phyloP scores from a whole-genome alignment of 2,797 vertebrate species.

The Takifugu ocellatus region DNA sequence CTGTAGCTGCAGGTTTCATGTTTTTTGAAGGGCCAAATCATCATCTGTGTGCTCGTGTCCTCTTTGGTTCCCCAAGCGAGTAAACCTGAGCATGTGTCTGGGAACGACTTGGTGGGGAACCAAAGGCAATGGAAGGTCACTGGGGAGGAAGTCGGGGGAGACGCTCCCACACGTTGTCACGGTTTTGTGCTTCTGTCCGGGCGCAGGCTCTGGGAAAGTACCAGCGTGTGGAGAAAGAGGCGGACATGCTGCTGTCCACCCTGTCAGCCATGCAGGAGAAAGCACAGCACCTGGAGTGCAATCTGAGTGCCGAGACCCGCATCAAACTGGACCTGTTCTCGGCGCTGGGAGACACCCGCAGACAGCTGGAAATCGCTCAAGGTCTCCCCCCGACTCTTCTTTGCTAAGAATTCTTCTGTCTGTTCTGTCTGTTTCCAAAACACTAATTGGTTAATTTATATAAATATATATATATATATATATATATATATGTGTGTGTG shows the following conservation, averaged over 20 bases:
- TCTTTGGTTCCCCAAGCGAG: constrained; percentile 47
- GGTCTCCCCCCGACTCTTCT: constrained; percentile 49
- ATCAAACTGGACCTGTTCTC: constrained; percentile 85
- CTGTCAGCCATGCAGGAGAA: constrained; percentile 83
- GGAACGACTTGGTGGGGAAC: too few relatives aligned
- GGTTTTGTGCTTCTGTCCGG: constrained; percentile 5
- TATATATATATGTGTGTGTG: too few relatives aligned
- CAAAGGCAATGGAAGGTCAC: too few relatives aligned
- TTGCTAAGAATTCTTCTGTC: background rate
- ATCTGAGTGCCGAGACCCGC: constrained; percentile 82
- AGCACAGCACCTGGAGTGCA: constrained; percentile 83
- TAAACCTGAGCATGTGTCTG: background rate
- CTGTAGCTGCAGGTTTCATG: constrained; percentile 20
- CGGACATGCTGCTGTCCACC: constrained; percentile 78
- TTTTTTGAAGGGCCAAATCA: constrained; percentile 46
- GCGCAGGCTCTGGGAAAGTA: constrained; percentile 71
- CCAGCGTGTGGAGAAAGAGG: constrained; percentile 76
- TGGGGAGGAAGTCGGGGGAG: background rate
- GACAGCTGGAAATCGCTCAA: constrained; percentile 82
- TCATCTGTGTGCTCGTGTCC: constrained; percentile 22
- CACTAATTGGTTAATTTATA: too few relatives aligned
- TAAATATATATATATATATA: too few relatives aligned
- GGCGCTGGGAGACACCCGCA: constrained; percentile 78
- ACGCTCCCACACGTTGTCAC: background rate
- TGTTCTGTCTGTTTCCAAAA: too few relatives aligned